phyloP scores from a whole-genome alignment of 2,113 vertebrate genomes.

The Romanogobio albipinnatus region DNA sequence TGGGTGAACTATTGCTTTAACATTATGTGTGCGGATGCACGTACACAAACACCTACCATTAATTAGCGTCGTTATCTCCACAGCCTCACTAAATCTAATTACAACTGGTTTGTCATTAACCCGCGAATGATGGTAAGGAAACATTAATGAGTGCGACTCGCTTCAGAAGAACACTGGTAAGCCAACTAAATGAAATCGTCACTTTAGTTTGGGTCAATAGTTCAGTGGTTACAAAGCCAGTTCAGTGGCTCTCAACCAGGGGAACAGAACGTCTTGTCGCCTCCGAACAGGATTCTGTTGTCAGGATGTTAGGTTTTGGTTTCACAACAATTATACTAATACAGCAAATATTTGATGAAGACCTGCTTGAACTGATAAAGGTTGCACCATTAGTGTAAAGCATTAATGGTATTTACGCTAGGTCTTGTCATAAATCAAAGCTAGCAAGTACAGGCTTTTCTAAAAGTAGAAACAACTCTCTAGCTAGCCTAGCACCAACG shows the following conservation, averaged over 20 bases:
- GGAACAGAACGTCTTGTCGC: background rate
- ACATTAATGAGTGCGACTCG: slow-evolving; percentile 56
- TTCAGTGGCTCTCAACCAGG: background rate
- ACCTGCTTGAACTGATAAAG: slow-evolving; percentile 1
- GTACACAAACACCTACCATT: slow-evolving; percentile 59
- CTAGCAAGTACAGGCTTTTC: background rate
- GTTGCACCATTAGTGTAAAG: background rate
- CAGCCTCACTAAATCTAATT: slow-evolving; percentile 62
- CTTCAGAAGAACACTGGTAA: slow-evolving; percentile 43
- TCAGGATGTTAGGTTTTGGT: slow-evolving; percentile 17
- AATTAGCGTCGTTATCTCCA: slow-evolving; percentile 60
- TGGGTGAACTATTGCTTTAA: background rate
- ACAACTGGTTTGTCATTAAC: slow-evolving; percentile 62
- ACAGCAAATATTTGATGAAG: slow-evolving; percentile 14
- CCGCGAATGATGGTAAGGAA: slow-evolving; percentile 56
- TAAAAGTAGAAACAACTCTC: background rate
- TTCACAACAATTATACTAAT: background rate
- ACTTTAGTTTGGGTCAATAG: slow-evolving; percentile 50
- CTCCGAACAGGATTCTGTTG: background rate
- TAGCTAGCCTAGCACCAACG: background rate
- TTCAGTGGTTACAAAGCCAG: slow-evolving; percentile 1
- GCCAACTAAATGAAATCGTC: slow-evolving; percentile 46
- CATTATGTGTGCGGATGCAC: slow-evolving; percentile 55
- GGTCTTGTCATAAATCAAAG: slow-evolving; percentile 19
- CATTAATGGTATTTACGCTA: slow-evolving; percentile 5